Conservation (phyloP, 1,140 invertebrate species). For the Zaprionus taronus region DNA sequence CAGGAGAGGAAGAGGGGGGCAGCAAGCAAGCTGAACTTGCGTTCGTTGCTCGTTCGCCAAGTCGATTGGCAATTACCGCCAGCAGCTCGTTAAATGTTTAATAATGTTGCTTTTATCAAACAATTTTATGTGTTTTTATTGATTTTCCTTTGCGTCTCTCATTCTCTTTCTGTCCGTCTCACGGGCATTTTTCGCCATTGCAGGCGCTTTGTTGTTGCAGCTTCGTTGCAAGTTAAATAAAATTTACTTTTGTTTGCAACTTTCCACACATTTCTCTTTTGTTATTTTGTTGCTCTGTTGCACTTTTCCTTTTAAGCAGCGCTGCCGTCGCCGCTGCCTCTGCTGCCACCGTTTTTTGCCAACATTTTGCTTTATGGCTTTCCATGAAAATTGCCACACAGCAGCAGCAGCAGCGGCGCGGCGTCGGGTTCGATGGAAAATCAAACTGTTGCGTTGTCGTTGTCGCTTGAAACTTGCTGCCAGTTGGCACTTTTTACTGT, state of each 20-base stretch:
- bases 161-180: slow-evolving; percentile 17
- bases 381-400: slow-evolving; percentile 72
- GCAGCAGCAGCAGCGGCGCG: slow-evolving; percentile 12
- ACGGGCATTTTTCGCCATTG: slow-evolving; percentile 19
- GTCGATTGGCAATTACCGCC: slow-evolving; percentile 42
- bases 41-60: slow-evolving; percentile 5
- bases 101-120: slow-evolving; percentile 14
- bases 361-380: slow-evolving; percentile 66
- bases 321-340: slow-evolving; percentile 34
- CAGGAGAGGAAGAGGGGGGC: neutral
- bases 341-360: slow-evolving; percentile 23
- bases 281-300: slow-evolving; percentile 40
- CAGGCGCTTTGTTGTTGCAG: slow-evolving; percentile 34
- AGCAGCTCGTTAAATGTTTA: slow-evolving; percentile 60
- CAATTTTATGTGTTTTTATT: slow-evolving; percentile 40
- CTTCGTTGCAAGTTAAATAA: slow-evolving; percentile 39
- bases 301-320: slow-evolving; percentile 76
- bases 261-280: slow-evolving; percentile 79
- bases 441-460: slow-evolving; percentile 73
- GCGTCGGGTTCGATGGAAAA: slow-evolving; percentile 68
- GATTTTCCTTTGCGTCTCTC: slow-evolving; percentile 40
- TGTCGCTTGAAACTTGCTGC: slow-evolving; percentile 47
- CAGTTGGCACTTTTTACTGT: slow-evolving; percentile 34
- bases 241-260: slow-evolving; percentile 76
- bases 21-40: slow-evolving; percentile 50